Percentiles rank a stretch among this genome's conserved stretches.
Evolutionary conservation across 2,113 vertebrate genomes (phyloP).

Genomic region (Rhabdomys dilectus): DNA sequence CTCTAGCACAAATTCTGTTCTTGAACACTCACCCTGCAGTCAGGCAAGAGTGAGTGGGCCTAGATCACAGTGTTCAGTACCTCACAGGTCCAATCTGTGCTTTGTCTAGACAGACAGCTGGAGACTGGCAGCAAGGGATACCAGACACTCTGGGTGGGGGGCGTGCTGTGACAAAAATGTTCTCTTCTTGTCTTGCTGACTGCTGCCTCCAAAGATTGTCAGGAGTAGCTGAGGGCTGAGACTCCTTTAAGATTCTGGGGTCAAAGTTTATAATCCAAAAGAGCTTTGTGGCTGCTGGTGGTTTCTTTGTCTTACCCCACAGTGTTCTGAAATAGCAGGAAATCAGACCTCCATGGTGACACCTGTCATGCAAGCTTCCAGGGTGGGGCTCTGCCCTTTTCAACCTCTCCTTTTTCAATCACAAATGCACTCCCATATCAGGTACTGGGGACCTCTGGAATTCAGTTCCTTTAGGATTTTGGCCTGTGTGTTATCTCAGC

Average conservation of each 20-base stretch:
- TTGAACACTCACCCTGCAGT: slow-evolving; percentile 34
- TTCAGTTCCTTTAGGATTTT: neutral
- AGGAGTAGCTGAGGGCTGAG: neutral
- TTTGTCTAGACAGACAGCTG: slow-evolving; percentile 84
- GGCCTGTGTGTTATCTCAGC: fast-evolving
- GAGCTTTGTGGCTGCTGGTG: neutral
- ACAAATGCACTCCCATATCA: fast-evolving
- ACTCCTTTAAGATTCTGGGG: no score
- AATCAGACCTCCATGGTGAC: neutral
- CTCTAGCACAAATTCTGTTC: slow-evolving; percentile 49
- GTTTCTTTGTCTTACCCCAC: neutral
- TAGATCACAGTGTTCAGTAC: slow-evolving; percentile 82
- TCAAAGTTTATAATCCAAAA: neutral
- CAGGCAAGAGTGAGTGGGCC: slow-evolving; percentile 73
- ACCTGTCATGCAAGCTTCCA: fast-evolving
- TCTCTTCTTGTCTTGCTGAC: neutral
- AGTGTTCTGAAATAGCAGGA: neutral
- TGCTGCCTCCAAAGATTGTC: neutral
- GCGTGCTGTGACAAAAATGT: neutral
- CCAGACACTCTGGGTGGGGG: slow-evolving; percentile 74
- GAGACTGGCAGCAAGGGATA: slow-evolving; percentile 77
- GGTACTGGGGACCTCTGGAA: neutral
- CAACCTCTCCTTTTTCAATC: neutral
- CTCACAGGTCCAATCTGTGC: slow-evolving; percentile 81
- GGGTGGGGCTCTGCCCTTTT: neutral